Conservation (phyloP, 2,888 invertebrate genomes). For the Phrixothrix hirtus region DNA sequence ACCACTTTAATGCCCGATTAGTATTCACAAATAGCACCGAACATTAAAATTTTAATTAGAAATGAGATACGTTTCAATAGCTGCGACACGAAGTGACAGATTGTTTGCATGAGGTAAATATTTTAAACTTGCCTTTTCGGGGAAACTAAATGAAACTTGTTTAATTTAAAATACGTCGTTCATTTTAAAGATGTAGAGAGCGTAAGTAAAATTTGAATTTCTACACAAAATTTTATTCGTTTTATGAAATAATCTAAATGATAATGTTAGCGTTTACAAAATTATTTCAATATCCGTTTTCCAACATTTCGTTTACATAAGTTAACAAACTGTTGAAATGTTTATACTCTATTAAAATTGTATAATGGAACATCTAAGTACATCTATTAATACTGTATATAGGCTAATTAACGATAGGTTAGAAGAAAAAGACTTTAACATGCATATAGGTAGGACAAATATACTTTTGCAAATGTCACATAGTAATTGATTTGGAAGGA, state of each 20-base stretch:
- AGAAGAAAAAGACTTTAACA: too few species aligned
- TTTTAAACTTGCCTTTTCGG: background rate
- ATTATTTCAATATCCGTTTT: too few species aligned
- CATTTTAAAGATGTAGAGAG: background rate
- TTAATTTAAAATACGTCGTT: background rate
- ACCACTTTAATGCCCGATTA: constrained; percentile 5
- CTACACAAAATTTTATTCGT: background rate
- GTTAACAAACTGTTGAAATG: too few species aligned
- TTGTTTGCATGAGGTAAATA: constrained; percentile 7
- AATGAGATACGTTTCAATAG: constrained; percentile 15
- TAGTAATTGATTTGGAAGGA: too few species aligned
- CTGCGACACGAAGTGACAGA: constrained; percentile 12
- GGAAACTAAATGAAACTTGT: background rate
- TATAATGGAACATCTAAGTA: too few species aligned
- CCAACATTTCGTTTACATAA: too few species aligned
- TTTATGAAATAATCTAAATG: background rate
- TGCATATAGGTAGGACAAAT: too few species aligned
- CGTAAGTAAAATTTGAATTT: background rate
- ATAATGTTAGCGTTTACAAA: background rate
- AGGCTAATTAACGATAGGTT: too few species aligned
- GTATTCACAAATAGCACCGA: constrained; percentile 6
- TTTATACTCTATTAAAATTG: too few species aligned
- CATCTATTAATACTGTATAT: too few species aligned
- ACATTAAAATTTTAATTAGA: constrained; percentile 24
- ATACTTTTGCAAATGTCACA: too few species aligned